These are phyloP conservation scores for Coilia nasus DNA, from an alignment of 2,797 vertebrate genomes.

Conservation along the genomic window DNA sequence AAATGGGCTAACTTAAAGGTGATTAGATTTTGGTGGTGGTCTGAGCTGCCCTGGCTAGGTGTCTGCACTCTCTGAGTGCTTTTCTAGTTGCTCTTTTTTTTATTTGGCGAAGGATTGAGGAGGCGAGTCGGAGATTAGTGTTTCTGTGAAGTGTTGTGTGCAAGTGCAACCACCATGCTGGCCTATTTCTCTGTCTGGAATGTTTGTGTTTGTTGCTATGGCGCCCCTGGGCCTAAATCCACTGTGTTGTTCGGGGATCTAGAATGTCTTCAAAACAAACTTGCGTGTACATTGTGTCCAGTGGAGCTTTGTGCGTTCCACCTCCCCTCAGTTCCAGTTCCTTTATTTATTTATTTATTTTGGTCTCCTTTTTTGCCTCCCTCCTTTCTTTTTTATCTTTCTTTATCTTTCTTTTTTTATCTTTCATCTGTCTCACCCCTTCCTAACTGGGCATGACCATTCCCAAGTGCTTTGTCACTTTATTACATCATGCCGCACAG, in stretches of 20 bases:
- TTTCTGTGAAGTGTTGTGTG: background rate
- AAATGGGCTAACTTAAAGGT: too few species aligned
- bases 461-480: background rate
- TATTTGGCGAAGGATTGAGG: too few species aligned
- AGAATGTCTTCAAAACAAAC: slow-evolving; percentile 9
- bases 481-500: background rate
- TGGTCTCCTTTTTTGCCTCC: slow-evolving; percentile 10
- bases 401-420: background rate
- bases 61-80: too few species aligned
- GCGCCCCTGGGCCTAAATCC: too few species aligned
- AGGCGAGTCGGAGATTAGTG: background rate
- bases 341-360: too few species aligned
- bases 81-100: too few species aligned
- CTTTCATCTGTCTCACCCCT: background rate
- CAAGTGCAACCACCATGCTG: background rate
- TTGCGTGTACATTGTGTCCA: background rate
- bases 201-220: background rate
- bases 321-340: background rate
- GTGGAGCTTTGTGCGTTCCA: background rate
- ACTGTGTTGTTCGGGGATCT: background rate
- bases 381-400: background rate
- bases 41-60: too few species aligned
- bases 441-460: background rate
- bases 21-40: too few species aligned
- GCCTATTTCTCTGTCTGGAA: background rate